These are phyloP conservation scores for Aphelenchoides avenae DNA, from an alignment of 1,140 invertebrate species.

Conservation along the genomic window DNA sequence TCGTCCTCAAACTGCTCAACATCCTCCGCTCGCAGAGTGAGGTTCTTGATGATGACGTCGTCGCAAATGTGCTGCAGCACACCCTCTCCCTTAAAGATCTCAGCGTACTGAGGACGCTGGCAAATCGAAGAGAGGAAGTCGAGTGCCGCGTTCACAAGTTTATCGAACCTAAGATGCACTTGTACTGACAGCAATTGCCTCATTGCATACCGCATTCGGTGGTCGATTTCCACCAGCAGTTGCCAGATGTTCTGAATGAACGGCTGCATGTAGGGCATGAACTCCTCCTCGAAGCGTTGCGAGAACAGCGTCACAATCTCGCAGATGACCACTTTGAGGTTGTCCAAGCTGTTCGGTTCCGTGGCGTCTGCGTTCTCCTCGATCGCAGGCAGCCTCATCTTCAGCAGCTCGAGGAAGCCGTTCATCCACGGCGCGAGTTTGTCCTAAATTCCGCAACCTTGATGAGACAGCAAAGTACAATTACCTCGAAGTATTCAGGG, in stretches of 20 bases:
- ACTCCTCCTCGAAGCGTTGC: slow-evolving; percentile 95
- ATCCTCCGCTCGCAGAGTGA: slow-evolving; percentile 87
- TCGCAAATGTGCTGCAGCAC: slow-evolving; percentile 87
- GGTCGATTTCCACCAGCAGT: slow-evolving; percentile 68
- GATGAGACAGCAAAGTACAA: slow-evolving; percentile 10
- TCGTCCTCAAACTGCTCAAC: slow-evolving; percentile 94
- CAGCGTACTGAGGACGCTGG: slow-evolving; percentile 78
- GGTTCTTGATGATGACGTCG: slow-evolving; percentile 95
- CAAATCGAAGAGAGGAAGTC: slow-evolving; percentile 90
- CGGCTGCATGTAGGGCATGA: slow-evolving; percentile 75
- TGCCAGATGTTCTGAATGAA: slow-evolving; percentile 92
- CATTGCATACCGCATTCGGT: slow-evolving; percentile 67
- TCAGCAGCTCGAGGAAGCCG: slow-evolving; percentile 31
- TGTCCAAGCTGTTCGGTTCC: slow-evolving; percentile 71
- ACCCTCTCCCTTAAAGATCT: slow-evolving; percentile 79
- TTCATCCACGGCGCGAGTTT: slow-evolving; percentile 40
- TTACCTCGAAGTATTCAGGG: slow-evolving; percentile 43
- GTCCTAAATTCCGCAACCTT: slow-evolving; percentile 20
- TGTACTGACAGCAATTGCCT: neutral
- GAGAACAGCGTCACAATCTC: slow-evolving; percentile 90
- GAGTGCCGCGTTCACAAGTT: slow-evolving; percentile 84
- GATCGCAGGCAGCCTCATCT: slow-evolving; percentile 23
- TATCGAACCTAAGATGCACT: slow-evolving; percentile 27
- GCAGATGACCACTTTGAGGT: slow-evolving; percentile 87
- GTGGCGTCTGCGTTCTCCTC: slow-evolving; percentile 68